Base-by-base conservation (phyloP, 2,888 invertebrate species). In the Hydroisotoma schaefferi region DNA sequence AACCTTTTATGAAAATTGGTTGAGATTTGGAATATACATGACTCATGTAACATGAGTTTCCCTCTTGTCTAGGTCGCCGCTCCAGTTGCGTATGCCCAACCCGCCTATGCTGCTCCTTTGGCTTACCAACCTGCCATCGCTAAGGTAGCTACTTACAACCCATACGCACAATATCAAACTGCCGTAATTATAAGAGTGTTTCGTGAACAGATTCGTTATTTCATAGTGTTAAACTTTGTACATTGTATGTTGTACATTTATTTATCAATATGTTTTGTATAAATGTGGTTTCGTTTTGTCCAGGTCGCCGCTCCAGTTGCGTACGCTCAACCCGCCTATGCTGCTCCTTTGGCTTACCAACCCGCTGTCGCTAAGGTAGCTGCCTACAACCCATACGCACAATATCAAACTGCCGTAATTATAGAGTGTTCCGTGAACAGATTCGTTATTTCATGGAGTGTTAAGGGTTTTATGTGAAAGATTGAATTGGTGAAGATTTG, bases 51-150 rank as follows among this genome's bases (percentile, higher is more conserved):
- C n/a, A n/a, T n/a, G n/a, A n/a, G n/a, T n/a, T n/a, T n/a, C n/a
- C n/a, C n/a, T n/a, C 6, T 46, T 46, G 12, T 25, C 12, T 4
- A 25, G 25, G 46, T 46, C 43, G 56, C 56, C 38, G 56, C 59
- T 25, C 63, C 63, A 63, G 63, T 59, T 15, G 58, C 53, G 8
- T 46, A 58, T 51, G 33, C 54, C n/a, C 18, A 25, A 23, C 37
- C 43, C 4, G 20, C 37, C 40, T 54, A 40, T 26, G 43, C 20
- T 27, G 27, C 25, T 10, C 26, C 29, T 26, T 33, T 12, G 10
- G 38, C 33, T 33, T 8, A 8, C 15, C 33, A 33, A 15, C 33
- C 33, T 15, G n/a, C 40, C 26, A 29, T 55, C 29, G 48, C 48
- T 25, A 22, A 20, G 22, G 29, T 37, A 15, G 55, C 40, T 33